Evolutionary conservation across 2,113 vertebrate species (phyloP), one percentile per base, ranked within the genome.

Genomic region (Suricata suricatta): DNA sequence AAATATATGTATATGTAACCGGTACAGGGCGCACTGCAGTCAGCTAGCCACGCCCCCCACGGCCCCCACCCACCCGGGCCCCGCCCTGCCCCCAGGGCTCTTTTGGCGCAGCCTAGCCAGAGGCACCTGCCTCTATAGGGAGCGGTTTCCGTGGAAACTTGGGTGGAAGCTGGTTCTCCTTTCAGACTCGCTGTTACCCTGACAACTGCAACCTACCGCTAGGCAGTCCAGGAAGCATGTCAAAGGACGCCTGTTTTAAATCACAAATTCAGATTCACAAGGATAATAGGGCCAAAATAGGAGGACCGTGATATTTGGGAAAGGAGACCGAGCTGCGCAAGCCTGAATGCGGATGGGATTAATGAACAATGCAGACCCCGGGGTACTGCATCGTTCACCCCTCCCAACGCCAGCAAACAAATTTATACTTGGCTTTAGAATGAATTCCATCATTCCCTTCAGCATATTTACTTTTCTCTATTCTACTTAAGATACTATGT

Each of bases 71-170:
- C 41, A 4, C 7, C 6, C 29, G 41, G 68, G 74, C 57, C 96
- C 95, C 86, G 27, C 44, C 72, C 52, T 33, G 23, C 89, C 27
- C 68, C 98, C 87, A 97, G 98, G 97, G 98, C 96, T 90, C 97
- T 97, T 98, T 98, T 95, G 95, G 94, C 97, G 71, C 82, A 89
- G 96, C 98, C 93, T 94, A 88, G 44, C 81, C 41, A 92, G 94
- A 44, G 0, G 98, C 98, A 99, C 98, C 98, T 99, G 98, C 98
- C 98, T 98, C 98, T 77, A 98, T 60, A 0, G 95, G 97, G 98
- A 98, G 97, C 92, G 93, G 99, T 99, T 99, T 98, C 98, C 98
- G 96, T 98, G 98, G 99, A 98, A 98, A 99, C 99, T 89, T 95
- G 0, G 4, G 64, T 23, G 77, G 0, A 98, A 86, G 97, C 74